Evolutionary conservation across 1,140 invertebrate genomes (phyloP), one percentile per base, ranked within the genome.

Genomic region (Bombus confusus): DNA sequence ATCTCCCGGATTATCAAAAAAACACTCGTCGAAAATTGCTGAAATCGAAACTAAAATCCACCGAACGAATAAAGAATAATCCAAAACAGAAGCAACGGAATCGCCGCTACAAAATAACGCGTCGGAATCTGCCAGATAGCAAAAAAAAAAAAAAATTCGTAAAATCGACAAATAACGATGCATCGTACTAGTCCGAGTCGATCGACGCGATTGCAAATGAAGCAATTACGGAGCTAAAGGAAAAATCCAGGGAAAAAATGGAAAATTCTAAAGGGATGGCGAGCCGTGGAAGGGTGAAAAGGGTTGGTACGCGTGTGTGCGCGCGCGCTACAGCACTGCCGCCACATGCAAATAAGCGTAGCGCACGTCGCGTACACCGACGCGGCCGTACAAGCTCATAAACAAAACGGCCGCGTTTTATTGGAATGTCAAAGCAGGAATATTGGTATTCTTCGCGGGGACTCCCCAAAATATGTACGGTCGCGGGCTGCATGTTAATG

Each of bases 381-480:
- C 72, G 59, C 73, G 86, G 85, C 85, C 89, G 92, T 88, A 94
- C 93, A 93, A 92, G 93, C 94, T 94, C 95, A 94, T 95, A 95
- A 95, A 95, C 94, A 95, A 95, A 95, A 95, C 94, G 94, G 92
- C 92, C 94, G 94, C 94, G 93, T 94, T 95, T 95, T 95, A 95
- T 95, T 95, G 95, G 94, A 95, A 95, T 94, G 94, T 95, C 94
- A 94, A 94, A 95, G 94, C 94, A 78, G 92, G 93, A 94, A 94
- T 95, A 95, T 95, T 95, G 94, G 94, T 95, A 95, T 95, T 95
- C 95, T 91, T 93, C 83, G 91, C 91, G 94, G 92, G 88, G 91
- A 92, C 93, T 94, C 94, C 93, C 94, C 93, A 94, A 95, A 95
- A 95, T 95, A 95, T 95, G 94, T 95, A 94, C 92, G 91, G 86